Percentiles rank a stretch among this genome's conserved stretches.
These are phyloP conservation scores for Hypanus sabinus DNA, from an alignment of 2,113 vertebrate species.

Conservation along the genomic window DNA sequence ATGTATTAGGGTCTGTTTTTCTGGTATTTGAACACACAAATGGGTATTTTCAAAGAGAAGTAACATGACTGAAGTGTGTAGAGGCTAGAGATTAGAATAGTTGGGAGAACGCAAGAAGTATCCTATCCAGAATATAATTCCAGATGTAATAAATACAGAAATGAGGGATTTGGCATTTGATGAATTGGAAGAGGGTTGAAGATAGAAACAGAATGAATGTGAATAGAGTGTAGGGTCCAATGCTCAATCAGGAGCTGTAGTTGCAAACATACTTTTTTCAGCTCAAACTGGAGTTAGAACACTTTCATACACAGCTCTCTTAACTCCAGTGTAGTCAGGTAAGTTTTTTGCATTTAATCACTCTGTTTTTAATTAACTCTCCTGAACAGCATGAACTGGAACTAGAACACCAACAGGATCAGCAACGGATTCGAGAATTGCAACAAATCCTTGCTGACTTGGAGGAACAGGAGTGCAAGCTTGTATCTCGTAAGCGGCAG, in stretches of 20 bases:
- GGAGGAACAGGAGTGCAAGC: slow-evolving; percentile 53
- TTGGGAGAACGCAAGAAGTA: neutral
- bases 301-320: neutral
- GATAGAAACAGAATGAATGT: neutral
- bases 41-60: neutral
- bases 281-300: neutral
- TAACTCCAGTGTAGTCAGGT: neutral
- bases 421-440: slow-evolving; percentile 69
- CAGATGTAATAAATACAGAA: neutral
- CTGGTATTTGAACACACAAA: too few relatives aligned
- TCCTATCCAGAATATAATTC: neutral
- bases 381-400: slow-evolving; percentile 65
- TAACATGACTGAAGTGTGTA: neutral
- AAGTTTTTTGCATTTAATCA: neutral
- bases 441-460: slow-evolving; percentile 62
- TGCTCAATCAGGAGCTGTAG: neutral
- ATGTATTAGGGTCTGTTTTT: too few relatives aligned
- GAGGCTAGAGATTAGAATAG: neutral
- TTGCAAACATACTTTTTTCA: neutral
- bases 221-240: neutral
- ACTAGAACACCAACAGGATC: slow-evolving; percentile 64
- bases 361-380: neutral
- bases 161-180: neutral
- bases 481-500: slow-evolving; percentile 43
- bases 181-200: neutral